Percentiles rank a stretch among this genome's conserved stretches.
phyloP scores from a whole-genome alignment of 2,113 vertebrate genomes.

The Anthoscopus minutus region DNA sequence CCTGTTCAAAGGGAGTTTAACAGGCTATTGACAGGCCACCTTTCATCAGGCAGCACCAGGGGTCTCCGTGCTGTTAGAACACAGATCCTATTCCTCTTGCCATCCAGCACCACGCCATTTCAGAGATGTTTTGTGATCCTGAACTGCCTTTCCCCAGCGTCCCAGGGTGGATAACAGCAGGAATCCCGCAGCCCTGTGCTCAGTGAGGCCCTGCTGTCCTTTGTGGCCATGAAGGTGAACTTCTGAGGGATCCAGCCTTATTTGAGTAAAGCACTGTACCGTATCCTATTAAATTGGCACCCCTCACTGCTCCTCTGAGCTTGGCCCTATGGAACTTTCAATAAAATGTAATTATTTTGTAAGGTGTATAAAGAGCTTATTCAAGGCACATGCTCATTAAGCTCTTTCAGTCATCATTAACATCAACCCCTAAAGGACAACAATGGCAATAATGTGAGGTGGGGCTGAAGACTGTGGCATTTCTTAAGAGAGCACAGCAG shows the following conservation, averaged over 20 bases:
- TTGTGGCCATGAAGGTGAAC: conserved; percentile 28
- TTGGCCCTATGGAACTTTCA: conserved; percentile 12
- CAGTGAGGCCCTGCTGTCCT: neutral
- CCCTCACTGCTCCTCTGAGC: conserved; percentile 21
- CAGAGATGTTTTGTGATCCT: neutral
- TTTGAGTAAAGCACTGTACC: neutral
- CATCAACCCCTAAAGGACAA: conserved; percentile 44
- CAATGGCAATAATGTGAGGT: neutral
- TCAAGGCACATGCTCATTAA: conserved; percentile 46
- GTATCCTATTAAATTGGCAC: conserved; percentile 9
- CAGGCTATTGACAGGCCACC: neutral
- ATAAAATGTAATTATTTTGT: conserved; percentile 49
- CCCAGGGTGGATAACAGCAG: neutral
- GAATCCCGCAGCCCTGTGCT: neutral
- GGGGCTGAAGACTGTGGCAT: neutral
- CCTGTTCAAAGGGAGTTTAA: neutral
- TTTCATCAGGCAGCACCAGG: neutral
- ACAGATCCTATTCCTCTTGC: neutral
- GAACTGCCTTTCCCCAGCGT: neutral
- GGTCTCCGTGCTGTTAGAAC: neutral
- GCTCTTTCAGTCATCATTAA: conserved; percentile 25
- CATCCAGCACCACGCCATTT: neutral
- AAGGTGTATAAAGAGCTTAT: conserved; percentile 40
- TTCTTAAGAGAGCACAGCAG: neutral
- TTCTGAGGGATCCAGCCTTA: neutral